Conservation (phyloP, 2,797 vertebrate genomes). For the Coccyzus lansbergi region DNA sequence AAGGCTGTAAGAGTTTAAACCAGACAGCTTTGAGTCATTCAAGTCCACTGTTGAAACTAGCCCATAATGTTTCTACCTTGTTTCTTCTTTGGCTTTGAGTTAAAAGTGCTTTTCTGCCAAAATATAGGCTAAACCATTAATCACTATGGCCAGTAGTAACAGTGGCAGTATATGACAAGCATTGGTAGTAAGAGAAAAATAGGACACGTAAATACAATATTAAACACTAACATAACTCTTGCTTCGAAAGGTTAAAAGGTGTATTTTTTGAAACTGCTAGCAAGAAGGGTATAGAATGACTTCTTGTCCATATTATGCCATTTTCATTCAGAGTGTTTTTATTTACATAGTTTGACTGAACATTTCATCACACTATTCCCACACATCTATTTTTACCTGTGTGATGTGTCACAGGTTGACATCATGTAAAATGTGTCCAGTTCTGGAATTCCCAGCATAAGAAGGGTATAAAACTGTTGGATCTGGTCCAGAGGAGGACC, state of each 20-base stretch:
- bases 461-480: too few species aligned
- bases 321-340: background rate
- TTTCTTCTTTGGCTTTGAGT: background rate
- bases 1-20: background rate
- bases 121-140: background rate
- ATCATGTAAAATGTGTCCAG: background rate
- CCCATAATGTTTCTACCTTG: background rate
- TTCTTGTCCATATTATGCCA: background rate
- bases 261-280: background rate
- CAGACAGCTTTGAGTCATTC: background rate
- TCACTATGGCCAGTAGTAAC: background rate
- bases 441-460: too few species aligned
- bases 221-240: background rate
- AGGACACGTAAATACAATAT: background rate
- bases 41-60: background rate
- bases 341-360: background rate
- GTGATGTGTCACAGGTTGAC: background rate
- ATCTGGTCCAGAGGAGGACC: too few species aligned
- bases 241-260: background rate
- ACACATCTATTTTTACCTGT: background rate
- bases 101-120: constrained; percentile 6
- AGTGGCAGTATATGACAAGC: background rate
- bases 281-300: background rate
- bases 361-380: background rate
- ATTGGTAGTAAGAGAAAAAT: background rate